phyloP scores from a whole-genome alignment of 2,888 invertebrate genomes.

The Tenthredo mesomela region DNA sequence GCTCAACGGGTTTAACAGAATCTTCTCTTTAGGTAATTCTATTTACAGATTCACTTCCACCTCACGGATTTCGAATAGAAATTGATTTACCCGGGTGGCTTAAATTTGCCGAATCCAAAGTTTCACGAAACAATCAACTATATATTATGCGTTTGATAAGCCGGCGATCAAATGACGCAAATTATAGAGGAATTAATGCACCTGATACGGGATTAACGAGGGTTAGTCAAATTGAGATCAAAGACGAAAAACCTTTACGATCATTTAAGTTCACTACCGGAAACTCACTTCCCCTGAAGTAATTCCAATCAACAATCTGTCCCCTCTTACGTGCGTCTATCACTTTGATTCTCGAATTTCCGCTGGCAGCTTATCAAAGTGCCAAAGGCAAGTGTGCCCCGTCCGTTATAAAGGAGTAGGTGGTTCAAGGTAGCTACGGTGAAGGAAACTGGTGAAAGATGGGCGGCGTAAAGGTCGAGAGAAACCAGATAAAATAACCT shows the following conservation, averaged over 20 bases:
- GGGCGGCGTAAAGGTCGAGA: constrained; percentile 48
- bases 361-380: constrained; percentile 40
- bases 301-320: constrained; percentile 51
- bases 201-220: not conserved
- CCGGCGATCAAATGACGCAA: not conserved
- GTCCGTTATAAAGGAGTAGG: constrained; percentile 20
- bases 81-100: not conserved
- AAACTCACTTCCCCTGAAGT: constrained; percentile 12
- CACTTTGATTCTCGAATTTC: constrained; percentile 41
- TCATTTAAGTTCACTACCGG: not conserved
- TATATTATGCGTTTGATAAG: not conserved
- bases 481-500: constrained; percentile 33
- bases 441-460: constrained; percentile 29
- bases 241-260: constrained; percentile 10
- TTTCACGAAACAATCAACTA: not conserved
- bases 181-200: not conserved
- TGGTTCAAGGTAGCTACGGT: constrained; percentile 23
- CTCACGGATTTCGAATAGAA: not conserved
- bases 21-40: constrained; percentile 26
- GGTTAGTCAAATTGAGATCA: not conserved
- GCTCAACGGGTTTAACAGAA: not conserved
- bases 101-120: not conserved
- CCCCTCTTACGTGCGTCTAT: constrained; percentile 24
- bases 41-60: constrained; percentile 22
- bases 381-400: constrained; percentile 33